Percentiles rank a stretch among this genome's conserved stretches.
Conservation (phyloP, 2,113 vertebrate genomes). For the Haliaeetus leucogaster region DNA sequence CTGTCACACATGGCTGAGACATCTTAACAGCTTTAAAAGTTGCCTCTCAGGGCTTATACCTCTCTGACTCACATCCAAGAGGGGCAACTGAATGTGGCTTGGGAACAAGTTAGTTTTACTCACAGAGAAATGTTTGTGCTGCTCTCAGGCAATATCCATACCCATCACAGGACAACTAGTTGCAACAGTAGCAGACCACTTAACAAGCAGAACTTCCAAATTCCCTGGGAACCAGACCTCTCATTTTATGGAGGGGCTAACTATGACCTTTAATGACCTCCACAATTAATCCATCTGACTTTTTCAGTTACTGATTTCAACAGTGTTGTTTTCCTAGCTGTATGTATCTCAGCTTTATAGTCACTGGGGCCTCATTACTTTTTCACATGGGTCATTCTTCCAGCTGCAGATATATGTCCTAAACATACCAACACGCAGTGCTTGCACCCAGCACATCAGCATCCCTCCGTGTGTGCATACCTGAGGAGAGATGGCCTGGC, state of each 20-base stretch:
- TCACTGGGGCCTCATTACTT: not conserved
- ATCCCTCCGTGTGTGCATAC: not conserved
- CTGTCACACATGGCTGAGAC: not conserved
- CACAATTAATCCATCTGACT: accelerated
- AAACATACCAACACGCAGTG: not conserved
- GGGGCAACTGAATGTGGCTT: not conserved
- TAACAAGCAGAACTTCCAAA: not conserved
- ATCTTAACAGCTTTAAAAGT: not conserved
- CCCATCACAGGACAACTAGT: not conserved
- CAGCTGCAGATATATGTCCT: not conserved
- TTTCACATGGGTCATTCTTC: not conserved
- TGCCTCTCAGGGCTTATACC: not conserved
- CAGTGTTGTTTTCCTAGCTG: not conserved
- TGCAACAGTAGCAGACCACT: not conserved
- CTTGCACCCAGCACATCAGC: not conserved
- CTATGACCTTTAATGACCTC: not conserved
- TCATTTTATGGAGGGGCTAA: not conserved
- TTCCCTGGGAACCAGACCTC: not conserved
- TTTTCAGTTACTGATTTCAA: not conserved
- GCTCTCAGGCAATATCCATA: not conserved
- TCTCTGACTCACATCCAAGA: not conserved
- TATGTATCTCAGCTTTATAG: not conserved
- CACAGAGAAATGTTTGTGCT: not conserved
- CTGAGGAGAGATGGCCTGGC: not conserved
- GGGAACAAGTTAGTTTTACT: not conserved